These are phyloP conservation scores for Drosophila bunnanda DNA, from an alignment of 2,888 invertebrate genomes.

Conservation along the genomic window DNA sequence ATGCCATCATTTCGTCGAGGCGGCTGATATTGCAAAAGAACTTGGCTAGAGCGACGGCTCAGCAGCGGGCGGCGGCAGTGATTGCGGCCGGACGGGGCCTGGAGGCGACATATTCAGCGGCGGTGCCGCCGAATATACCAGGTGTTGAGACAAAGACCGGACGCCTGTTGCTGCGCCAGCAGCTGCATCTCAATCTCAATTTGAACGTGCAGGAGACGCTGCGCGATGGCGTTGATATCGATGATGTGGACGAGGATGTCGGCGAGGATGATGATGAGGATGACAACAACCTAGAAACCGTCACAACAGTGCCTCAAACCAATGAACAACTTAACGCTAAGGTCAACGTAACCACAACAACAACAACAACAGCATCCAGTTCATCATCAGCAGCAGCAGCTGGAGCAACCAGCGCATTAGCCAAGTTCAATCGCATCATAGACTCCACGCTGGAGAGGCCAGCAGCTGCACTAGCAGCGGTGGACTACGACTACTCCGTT, in stretches of 20 bases:
- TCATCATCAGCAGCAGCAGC: slow-evolving; percentile 61
- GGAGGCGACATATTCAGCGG: slow-evolving; percentile 10
- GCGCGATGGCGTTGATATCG: slow-evolving; percentile 78
- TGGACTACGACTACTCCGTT: slow-evolving; percentile 4
- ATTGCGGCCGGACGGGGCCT: slow-evolving; percentile 66
- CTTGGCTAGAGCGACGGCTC: slow-evolving; percentile 84
- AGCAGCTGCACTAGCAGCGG: slow-evolving; percentile 22
- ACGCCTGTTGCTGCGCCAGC: slow-evolving; percentile 80
- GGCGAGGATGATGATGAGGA: slow-evolving; percentile 56
- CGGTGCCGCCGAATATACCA: slow-evolving; percentile 41
- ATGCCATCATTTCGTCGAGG: slow-evolving; percentile 85
- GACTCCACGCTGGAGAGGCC: slow-evolving; percentile 80
- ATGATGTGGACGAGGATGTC: slow-evolving; percentile 76
- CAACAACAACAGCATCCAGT: slow-evolving; percentile 64
- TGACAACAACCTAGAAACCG: slow-evolving; percentile 78
- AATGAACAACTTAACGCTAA: slow-evolving; percentile 80
- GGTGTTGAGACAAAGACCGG: slow-evolving; percentile 66
- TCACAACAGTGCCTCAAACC: slow-evolving; percentile 84
- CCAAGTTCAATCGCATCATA: slow-evolving; percentile 85
- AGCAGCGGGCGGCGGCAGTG: slow-evolving; percentile 80
- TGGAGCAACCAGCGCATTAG: slow-evolving; percentile 82
- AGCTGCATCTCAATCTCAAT: slow-evolving; percentile 81
- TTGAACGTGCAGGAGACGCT: slow-evolving; percentile 75
- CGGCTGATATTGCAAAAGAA: slow-evolving; percentile 85
- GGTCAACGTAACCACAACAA: slow-evolving; percentile 61